Conservation (phyloP, 2,113 vertebrate genomes). For the Hippocampus abdominalis region DNA sequence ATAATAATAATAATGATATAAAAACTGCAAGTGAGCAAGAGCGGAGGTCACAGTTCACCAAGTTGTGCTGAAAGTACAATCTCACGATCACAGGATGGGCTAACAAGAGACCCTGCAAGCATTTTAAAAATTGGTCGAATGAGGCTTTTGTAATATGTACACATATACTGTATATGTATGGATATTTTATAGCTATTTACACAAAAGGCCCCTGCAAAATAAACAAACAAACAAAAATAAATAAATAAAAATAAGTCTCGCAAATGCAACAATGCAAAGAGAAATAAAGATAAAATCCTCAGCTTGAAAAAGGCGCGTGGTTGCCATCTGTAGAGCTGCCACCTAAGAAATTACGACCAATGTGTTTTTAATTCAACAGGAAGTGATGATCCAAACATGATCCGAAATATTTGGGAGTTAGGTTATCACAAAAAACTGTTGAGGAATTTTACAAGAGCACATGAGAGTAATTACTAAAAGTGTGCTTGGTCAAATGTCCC, state of each 20-base stretch:
- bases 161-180: slow-evolving; percentile 49
- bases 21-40: slow-evolving; percentile 78
- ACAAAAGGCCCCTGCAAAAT: slow-evolving; percentile 56
- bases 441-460: slow-evolving; percentile 53
- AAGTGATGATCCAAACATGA: slow-evolving; percentile 46
- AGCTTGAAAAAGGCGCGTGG: slow-evolving; percentile 50
- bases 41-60: slow-evolving; percentile 73
- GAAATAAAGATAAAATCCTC: slow-evolving; percentile 20
- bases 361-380: slow-evolving; percentile 74
- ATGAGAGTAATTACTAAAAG: slow-evolving; percentile 53
- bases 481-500: slow-evolving; percentile 61
- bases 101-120: slow-evolving; percentile 66
- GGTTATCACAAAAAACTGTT: slow-evolving; percentile 49
- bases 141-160: slow-evolving; percentile 72
- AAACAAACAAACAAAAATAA: neutral
- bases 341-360: slow-evolving; percentile 99
- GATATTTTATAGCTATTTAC: slow-evolving; percentile 65
- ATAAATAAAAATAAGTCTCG: slow-evolving; percentile 67
- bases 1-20: neutral
- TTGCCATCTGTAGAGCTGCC: slow-evolving; percentile 90
- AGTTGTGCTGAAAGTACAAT: slow-evolving; percentile 70
- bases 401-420: slow-evolving; percentile 42
- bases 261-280: slow-evolving; percentile 63
- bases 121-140: slow-evolving; percentile 77
- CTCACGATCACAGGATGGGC: slow-evolving; percentile 78